Base-by-base conservation (phyloP, 2,888 invertebrate species). In the Apodemia mormo region DNA sequence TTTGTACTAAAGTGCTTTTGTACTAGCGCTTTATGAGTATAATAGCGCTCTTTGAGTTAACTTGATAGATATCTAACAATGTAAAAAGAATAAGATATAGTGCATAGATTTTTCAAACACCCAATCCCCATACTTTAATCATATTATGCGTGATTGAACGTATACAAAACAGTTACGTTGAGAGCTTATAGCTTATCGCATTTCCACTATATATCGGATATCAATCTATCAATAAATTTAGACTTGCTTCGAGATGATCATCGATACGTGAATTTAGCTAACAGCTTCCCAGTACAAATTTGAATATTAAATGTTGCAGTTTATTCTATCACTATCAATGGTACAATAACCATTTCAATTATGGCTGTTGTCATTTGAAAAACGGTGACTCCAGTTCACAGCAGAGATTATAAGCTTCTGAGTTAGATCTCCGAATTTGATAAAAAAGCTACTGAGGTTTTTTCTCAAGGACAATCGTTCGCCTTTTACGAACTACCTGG, bases 181-280 rank as follows among this genome's bases (percentile, higher is more conserved):
- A 33, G 30, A 14, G 30, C 30, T 33, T 33, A 61, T 33, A 61
- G 61, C 61, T 61, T 61, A 61, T 61, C 61, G 14, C 30, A 61
- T 61, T 61, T 61, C 61, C 61, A 33, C 30, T 30, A 12, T 14
- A 49, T 49, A 49, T 49, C 49, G 61, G 61, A 61, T 61, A 61
- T 61, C 33, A 61, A 61, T 61, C 33, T 33, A 61, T 61, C 61
- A 33, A n/a, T n/a, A n/a, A 14, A 61, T 61, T 61, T 33, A 61
- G 12, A 61, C 61, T 33, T 33, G 61, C 61, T 61, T 56, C 22
- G 29, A 58, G 30, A 12, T 33, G 33, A 30, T 58, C 5, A 58
- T 30, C 33, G 30, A 61, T 61, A 61, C 33, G 6, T 33, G 58
- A 58, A 30, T 58, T 30, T 54, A 22, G 22, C 22, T n/a, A 22